Percentiles rank a stretch among this genome's conserved stretches.
Evolutionary conservation across 2,888 invertebrate species (phyloP).

Genomic region (Xestoiulus laeticollis): DNA sequence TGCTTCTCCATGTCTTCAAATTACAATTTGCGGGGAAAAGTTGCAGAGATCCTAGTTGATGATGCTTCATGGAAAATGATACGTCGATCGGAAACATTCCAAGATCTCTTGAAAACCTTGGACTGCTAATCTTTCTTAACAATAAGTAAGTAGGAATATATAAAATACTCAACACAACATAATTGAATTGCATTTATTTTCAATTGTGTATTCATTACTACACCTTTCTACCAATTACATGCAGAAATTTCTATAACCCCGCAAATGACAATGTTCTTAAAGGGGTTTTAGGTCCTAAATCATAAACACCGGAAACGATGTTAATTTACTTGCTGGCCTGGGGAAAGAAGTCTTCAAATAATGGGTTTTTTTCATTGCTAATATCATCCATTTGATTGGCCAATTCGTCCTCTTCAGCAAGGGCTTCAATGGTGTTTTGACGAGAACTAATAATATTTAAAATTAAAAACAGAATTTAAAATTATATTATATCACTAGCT

Average conservation of each 20-base stretch:
- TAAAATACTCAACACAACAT: no score
- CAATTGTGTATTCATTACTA: no score
- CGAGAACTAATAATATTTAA: constrained; percentile 46
- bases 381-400: no score
- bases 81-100: not conserved
- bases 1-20: constrained; percentile 64
- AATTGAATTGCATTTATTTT: no score
- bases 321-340: not conserved
- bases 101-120: not conserved
- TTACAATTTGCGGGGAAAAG: constrained; percentile 64
- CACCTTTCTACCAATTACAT: no score
- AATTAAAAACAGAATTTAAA: no score
- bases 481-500: no score
- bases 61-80: constrained; percentile 57
- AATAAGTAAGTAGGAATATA: no score
- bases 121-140: not conserved
- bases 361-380: not conserved
- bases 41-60: constrained; percentile 63
- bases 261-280: no score
- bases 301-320: no score
- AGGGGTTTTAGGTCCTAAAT: no score
- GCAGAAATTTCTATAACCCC: no score
- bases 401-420: constrained; percentile 27
- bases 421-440: constrained; percentile 50
- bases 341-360: constrained; percentile 25